phyloP scores from a whole-genome alignment of 2,888 invertebrate species.

The Toxonevra muliebris region DNA sequence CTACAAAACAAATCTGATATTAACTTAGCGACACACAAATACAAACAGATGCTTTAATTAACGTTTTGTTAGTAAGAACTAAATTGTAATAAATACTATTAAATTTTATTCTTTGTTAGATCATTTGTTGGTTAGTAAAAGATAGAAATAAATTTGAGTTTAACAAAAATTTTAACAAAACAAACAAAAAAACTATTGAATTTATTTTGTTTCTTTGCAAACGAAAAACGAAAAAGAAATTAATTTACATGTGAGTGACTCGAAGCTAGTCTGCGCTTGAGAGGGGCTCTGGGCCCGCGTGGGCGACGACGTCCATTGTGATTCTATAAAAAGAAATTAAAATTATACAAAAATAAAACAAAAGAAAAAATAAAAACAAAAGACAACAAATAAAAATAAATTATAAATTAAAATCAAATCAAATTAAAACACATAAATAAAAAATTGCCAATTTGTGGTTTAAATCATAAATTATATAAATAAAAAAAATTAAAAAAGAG shows the following conservation, averaged over 20 bases:
- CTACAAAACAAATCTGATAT: too few relatives aligned
- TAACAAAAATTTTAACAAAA: conserved; percentile 17
- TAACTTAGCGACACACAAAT: too few relatives aligned
- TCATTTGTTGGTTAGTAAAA: not conserved
- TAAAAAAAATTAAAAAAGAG: conserved; percentile 12
- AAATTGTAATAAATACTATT: too few relatives aligned
- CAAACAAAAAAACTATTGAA: conserved; percentile 20
- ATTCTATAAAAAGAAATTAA: conserved; percentile 65
- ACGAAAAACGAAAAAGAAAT: conserved; percentile 27
- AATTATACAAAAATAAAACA: conserved; percentile 51
- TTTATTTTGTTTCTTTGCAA: conserved; percentile 21
- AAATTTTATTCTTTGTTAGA: conserved; percentile 10
- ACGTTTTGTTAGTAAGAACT: too few relatives aligned
- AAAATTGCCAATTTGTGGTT: conserved; percentile 27
- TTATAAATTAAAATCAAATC: too few relatives aligned
- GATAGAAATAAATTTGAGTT: conserved; percentile 21
- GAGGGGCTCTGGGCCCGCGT: conserved; percentile 67
- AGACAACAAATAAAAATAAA: conserved; percentile 34
- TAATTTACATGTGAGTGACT: conserved; percentile 67
- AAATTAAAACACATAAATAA: conserved; percentile 32
- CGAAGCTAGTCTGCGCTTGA: conserved; percentile 68
- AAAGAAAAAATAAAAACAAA: conserved; percentile 38
- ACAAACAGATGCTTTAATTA: too few relatives aligned
- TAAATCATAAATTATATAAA: conserved; percentile 29
- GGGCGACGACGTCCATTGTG: conserved; percentile 67